Evolutionary conservation across 2,113 vertebrate species (phyloP).

Genomic region (Ammodytes marinus): DNA sequence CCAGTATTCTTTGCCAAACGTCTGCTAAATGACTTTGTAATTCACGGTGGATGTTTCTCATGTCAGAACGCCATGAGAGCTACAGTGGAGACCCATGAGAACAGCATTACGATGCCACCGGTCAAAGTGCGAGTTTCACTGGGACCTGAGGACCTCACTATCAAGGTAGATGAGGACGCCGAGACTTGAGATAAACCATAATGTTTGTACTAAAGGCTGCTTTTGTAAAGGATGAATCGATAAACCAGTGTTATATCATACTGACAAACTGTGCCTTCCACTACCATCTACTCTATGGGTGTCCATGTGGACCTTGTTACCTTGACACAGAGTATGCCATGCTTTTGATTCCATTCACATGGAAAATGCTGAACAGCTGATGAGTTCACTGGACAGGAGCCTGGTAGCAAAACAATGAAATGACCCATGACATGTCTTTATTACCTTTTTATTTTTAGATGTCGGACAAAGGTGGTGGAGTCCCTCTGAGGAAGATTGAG

Average conservation of each 20-base stretch:
- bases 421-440: background rate
- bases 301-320: background rate
- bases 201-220: background rate
- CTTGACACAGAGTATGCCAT: background rate
- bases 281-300: background rate
- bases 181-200: background rate
- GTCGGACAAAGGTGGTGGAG: conserved; percentile 95
- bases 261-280: background rate
- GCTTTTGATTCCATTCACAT: conserved; percentile 21
- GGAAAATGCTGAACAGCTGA: background rate
- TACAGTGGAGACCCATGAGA: conserved; percentile 95
- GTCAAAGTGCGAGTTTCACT: conserved; percentile 93
- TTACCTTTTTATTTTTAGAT: conserved; percentile 83
- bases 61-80: conserved; percentile 97
- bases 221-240: background rate
- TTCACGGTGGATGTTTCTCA: background rate
- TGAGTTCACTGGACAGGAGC: background rate
- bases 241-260: too few relatives aligned
- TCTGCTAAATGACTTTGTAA: background rate
- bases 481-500: conserved; percentile 94
- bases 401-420: conserved; percentile 27
- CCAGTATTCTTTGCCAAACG: background rate
- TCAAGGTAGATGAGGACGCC: conserved; percentile 88
- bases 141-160: conserved; percentile 94
- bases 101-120: conserved; percentile 85